Conservation (phyloP, 2,113 vertebrate species). For the Proteles cristata region DNA sequence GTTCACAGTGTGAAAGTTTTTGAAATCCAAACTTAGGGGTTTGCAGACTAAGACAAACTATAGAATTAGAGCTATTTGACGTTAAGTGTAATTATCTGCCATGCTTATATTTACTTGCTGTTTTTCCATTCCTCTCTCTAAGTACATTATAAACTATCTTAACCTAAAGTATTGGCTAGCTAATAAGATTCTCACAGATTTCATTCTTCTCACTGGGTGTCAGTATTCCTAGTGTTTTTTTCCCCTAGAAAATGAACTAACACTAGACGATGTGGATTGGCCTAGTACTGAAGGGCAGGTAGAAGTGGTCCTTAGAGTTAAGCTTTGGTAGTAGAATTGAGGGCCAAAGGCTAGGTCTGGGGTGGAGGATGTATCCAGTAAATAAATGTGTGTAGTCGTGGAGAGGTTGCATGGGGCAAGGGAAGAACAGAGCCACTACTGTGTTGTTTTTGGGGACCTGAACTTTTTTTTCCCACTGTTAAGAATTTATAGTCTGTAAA, state of each 20-base stretch:
- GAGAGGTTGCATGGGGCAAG: not conserved
- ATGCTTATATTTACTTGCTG: not conserved
- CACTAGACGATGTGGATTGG: not conserved
- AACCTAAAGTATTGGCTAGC: not conserved
- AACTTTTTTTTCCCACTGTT: not conserved
- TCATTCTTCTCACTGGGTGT: not conserved
- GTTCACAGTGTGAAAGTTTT: not conserved
- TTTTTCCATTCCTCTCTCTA: constrained; percentile 11
- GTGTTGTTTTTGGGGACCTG: not conserved
- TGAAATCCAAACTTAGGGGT: not conserved
- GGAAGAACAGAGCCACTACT: not conserved
- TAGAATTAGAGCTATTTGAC: not conserved
- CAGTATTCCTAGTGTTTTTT: not conserved
- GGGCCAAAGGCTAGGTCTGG: not conserved
- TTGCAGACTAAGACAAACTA: not conserved
- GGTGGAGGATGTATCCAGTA: not conserved
- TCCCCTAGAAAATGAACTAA: not conserved
- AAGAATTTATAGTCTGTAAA: not conserved
- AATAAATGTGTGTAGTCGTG: not conserved
- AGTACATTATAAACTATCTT: not conserved
- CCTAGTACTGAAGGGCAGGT: not conserved
- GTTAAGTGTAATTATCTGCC: not conserved
- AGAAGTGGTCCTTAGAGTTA: not conserved
- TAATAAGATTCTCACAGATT: not conserved
- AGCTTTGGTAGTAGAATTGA: not conserved